Evolutionary conservation across 1,140 invertebrate species (phyloP), one percentile per base, ranked within the genome.

Genomic region (Melitaea cinxia): DNA sequence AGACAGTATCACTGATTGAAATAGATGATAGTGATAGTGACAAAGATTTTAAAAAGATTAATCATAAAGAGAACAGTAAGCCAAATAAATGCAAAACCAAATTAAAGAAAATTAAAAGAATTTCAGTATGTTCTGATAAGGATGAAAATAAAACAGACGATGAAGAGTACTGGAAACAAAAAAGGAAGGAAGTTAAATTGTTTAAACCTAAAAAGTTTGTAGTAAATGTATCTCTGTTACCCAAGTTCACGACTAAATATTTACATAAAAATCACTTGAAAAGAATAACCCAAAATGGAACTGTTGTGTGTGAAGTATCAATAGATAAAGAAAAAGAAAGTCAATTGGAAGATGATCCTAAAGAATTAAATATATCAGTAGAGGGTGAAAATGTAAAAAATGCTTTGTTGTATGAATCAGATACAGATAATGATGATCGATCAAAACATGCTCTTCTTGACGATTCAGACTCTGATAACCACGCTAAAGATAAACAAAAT

Each of bases 121-220:
- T 33, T 54, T 17, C 37, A 7, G 15, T 14, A 5, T 4, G 15
- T 42, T 17, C 37, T 9, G 14, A 15, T 15, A 12, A 39, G 37
- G 2, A 39, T 39, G 9, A 1, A 42, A 17, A 54, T 26, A 50
- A 68, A 52, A 64, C 52, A 50, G 39, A 65, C 59, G 66, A 85
- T 61, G 56, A 82, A 26, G 47, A 65, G 37, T 81, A 65, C 65
- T 79, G 68, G 73, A 47, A 39, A 39, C 45, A 55, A 60, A 85
- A 80, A 70, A 68, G 68, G 62, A 77, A 79, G 68, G 79, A 82
- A 73, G 76, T 82, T 15, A 70, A 70, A 60, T 47, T 62, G 2
- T 88, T 88, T 68, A 77, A 82, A 65, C 47, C 80, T 19, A 87
- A 85, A 70, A 35, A 70, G 12, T 88, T 83, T 77, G 6, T 45